Percentiles rank a stretch among this genome's conserved stretches.
phyloP scores from a whole-genome alignment of 2,113 vertebrate species.

The Passer domesticus region DNA sequence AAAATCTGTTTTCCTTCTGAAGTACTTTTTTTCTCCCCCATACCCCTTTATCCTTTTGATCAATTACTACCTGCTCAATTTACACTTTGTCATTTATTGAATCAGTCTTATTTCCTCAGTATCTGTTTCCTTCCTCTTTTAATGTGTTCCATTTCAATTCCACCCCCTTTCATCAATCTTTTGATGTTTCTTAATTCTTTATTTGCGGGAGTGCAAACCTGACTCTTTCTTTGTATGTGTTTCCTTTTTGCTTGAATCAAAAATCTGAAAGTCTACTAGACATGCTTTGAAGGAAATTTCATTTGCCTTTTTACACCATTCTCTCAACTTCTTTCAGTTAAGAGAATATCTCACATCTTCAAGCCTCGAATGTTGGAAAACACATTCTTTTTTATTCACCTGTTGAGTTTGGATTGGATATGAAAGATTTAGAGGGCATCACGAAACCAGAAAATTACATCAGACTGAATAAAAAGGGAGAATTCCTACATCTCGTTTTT shows the following conservation, averaged over 20 bases:
- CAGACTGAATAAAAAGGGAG: background rate
- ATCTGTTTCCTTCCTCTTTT: background rate
- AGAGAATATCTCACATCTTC: background rate
- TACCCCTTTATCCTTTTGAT: background rate
- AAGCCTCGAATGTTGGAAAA: background rate
- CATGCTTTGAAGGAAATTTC: background rate
- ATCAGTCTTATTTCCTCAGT: background rate
- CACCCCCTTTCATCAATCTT: background rate
- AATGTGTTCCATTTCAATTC: background rate
- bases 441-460: background rate
- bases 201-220: background rate
- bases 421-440: background rate
- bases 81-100: background rate
- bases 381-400: background rate
- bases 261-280: background rate
- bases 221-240: background rate
- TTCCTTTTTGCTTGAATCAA: background rate
- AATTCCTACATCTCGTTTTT: background rate
- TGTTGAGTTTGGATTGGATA: background rate
- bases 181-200: background rate
- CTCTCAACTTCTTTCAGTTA: background rate
- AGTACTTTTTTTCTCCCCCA: accelerated
- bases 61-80: background rate
- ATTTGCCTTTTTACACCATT: background rate
- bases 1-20: background rate